Percentiles rank a stretch among this genome's conserved stretches.
These are phyloP conservation scores for Fulmarus glacialis DNA, from an alignment of 2,113 vertebrate genomes.

Conservation along the genomic window DNA sequence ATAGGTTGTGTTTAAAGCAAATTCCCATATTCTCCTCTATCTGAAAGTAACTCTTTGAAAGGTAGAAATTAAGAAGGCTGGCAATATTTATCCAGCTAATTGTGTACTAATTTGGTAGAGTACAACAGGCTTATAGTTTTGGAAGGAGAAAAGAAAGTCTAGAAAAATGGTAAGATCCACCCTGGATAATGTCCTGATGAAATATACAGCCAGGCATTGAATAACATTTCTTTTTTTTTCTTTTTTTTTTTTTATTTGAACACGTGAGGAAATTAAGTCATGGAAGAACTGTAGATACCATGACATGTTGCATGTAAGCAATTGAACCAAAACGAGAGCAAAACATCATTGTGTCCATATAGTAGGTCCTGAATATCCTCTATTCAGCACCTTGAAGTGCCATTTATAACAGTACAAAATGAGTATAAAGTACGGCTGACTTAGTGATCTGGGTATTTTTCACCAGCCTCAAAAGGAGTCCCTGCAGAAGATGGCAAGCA, in stretches of 20 bases:
- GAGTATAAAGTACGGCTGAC: neutral
- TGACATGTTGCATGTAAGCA: neutral
- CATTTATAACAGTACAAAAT: neutral
- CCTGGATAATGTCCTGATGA: neutral
- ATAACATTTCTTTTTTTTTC: neutral
- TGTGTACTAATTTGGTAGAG: neutral
- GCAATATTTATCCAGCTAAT: neutral
- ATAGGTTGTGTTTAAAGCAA: neutral
- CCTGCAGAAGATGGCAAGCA: neutral
- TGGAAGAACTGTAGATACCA: neutral
- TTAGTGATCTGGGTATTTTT: neutral
- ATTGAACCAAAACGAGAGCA: neutral
- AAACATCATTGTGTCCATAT: neutral
- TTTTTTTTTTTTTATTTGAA: neutral
- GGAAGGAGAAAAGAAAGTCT: neutral
- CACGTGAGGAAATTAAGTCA: neutral
- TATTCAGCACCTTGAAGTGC: neutral
- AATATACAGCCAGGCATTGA: neutral
- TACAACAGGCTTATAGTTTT: neutral
- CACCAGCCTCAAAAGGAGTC: neutral
- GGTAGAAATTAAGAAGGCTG: neutral
- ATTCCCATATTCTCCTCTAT: neutral
- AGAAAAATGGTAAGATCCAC: neutral
- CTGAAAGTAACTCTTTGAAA: neutral
- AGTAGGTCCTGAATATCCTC: neutral